Evolutionary conservation across 2,113 vertebrate genomes (phyloP), one percentile per base, ranked within the genome.

Genomic region (Numenius arquata): DNA sequence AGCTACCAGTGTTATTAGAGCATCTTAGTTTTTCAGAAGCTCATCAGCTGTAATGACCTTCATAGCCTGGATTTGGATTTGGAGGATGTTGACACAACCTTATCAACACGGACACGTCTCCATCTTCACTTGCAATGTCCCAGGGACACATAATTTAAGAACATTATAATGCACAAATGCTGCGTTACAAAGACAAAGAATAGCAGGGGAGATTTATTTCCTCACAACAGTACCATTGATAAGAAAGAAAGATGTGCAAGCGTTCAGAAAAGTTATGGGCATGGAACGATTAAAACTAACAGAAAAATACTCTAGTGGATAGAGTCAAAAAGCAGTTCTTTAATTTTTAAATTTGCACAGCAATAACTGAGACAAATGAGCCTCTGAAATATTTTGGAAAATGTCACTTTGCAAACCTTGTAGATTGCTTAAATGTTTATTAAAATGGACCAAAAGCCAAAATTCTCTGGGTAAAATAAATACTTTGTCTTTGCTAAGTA

Each of bases 381-480:
- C 50, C 74, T 83, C 73, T 72, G 72, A 84, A 87, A 77, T 85
- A 95, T 87, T 89, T 91, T 96, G 71, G 80, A 95, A 96, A 95
- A 96, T 58, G 93, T 96, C 92, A 96, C 71, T 86, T 96, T 91
- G 65, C 84, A 91, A 94, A 97, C 65, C 73, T 73, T 68, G 88
- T 92, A 95, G 96, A 90, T 94, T 96, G 81, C 92, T 97, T 86
- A 94, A 96, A 92, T 95, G 95, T 98, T 98, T 98, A 98, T 98
- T 98, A 96, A 97, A 96, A 95, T 83, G 83, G 79, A 97, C 72
- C 93, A 95, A 97, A 96, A 91, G 95, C 94, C 96, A 95, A 95
- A 97, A 94, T 92, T 95, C 92, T 88, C 90, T n/a, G 66, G 50
- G 62, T 91, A 93, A 95, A 94, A 96, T 58, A 91, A 96, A 97